Conservation (phyloP, 23 tunicate species). For the Oikopleura dioica region DNA sequence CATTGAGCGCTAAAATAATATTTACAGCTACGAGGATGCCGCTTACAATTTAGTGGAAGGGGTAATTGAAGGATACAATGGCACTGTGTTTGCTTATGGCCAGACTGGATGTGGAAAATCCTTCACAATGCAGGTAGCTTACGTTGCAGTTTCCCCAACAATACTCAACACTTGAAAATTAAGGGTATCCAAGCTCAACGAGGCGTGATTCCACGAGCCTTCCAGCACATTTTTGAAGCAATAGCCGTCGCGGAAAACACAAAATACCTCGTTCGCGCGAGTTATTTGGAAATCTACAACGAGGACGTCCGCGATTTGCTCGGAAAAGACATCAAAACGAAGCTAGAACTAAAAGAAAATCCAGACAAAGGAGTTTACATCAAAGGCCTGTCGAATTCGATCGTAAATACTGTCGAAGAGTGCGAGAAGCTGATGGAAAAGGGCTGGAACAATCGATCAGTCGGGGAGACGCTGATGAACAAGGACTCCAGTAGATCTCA, state of each 20-base stretch:
- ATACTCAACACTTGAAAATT: background rate
- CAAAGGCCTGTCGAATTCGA: slow-evolving; percentile 38
- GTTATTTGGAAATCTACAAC: slow-evolving; percentile 86
- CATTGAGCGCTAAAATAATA: no score
- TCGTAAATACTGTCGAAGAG: slow-evolving; percentile 45
- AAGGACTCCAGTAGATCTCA: slow-evolving; percentile 94
- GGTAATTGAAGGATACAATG: slow-evolving; percentile 98
- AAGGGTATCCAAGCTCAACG: slow-evolving; percentile 51
- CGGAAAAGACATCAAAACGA: slow-evolving; percentile 68
- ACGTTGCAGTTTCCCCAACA: background rate
- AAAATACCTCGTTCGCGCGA: slow-evolving; percentile 84
- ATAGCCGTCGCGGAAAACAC: slow-evolving; percentile 74
- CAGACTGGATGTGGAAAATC: slow-evolving; percentile 99
- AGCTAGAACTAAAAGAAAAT: slow-evolving; percentile 82
- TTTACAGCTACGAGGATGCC: slow-evolving; percentile 82
- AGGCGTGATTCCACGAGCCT: slow-evolving; percentile 89
- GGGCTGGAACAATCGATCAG: slow-evolving; percentile 83
- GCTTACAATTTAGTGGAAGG: slow-evolving; percentile 97
- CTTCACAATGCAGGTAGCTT: slow-evolving; percentile 74
- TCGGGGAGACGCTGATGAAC: slow-evolving; percentile 89
- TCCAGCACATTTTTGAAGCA: slow-evolving; percentile 94
- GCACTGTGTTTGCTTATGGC: slow-evolving; percentile 96
- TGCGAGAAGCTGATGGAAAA: slow-evolving; percentile 65
- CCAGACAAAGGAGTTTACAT: slow-evolving; percentile 90
- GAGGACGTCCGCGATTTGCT: slow-evolving; percentile 88